Percentiles rank a stretch among this genome's conserved stretches.
These are phyloP conservation scores for Irena cyanogastra DNA, from an alignment of 2,113 vertebrate genomes.

Conservation along the genomic window DNA sequence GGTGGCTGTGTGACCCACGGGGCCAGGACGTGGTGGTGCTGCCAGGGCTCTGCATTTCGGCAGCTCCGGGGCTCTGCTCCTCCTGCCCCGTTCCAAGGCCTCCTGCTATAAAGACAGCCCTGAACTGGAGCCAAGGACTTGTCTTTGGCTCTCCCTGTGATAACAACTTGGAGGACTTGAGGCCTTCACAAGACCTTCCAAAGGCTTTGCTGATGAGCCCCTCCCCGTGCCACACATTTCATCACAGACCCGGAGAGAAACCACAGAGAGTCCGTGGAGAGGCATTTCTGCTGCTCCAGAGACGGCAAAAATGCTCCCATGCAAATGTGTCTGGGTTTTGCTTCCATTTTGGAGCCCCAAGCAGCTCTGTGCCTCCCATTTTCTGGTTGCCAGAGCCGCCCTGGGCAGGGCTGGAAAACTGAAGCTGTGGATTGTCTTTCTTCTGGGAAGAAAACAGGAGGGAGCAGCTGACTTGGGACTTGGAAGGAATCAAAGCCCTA, in stretches of 20 bases:
- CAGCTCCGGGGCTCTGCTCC: neutral
- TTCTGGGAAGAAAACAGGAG: neutral
- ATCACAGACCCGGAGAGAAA: neutral
- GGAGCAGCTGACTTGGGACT: neutral
- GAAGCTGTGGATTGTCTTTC: neutral
- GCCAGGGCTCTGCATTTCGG: neutral
- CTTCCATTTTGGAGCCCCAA: neutral
- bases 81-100: neutral
- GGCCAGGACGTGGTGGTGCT: neutral
- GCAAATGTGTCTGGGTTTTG: neutral
- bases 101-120: neutral
- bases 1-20: accelerated
- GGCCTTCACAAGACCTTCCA: neutral
- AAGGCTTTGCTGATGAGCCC: neutral
- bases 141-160: neutral
- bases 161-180: neutral
- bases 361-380: neutral
- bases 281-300: neutral
- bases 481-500: neutral
- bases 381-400: neutral
- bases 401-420: neutral
- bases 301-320: neutral
- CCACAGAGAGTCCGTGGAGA: neutral
- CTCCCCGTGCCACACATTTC: conserved; percentile 21
- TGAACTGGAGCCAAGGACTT: neutral